Conservation (phyloP, 2,113 vertebrate species). For the Clarias gariepinus region DNA sequence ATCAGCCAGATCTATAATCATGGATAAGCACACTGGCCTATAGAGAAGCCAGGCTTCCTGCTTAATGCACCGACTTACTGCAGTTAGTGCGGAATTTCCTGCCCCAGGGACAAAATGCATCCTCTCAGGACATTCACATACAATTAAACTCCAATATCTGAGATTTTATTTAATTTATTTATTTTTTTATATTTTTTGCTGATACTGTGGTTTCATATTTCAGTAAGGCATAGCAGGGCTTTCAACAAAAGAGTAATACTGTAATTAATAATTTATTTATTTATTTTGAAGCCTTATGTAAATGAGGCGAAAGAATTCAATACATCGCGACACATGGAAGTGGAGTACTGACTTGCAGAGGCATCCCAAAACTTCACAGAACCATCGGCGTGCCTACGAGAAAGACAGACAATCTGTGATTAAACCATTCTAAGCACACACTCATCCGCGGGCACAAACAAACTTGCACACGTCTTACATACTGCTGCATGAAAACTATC, state of each 20-base stretch:
- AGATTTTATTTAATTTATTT: too few relatives aligned
- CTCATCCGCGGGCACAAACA: neutral
- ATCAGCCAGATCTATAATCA: constrained; percentile 26
- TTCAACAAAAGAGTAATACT: neutral
- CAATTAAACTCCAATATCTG: neutral
- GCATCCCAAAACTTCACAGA: constrained; percentile 99
- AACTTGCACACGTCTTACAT: constrained; percentile 1
- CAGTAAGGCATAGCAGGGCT: neutral
- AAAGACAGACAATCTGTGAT: constrained; percentile 30
- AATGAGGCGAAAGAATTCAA: neutral
- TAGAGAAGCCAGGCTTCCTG: neutral
- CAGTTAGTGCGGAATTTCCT: neutral
- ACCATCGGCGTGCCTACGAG: constrained; percentile 91
- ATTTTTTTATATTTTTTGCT: neutral
- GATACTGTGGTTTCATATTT: neutral
- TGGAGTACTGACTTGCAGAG: constrained; percentile 88
- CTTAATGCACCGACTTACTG: neutral
- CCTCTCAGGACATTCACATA: neutral
- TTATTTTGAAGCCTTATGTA: neutral
- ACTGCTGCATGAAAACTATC: constrained; percentile 2
- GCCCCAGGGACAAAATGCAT: neutral
- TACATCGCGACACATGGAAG: neutral
- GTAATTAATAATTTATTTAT: neutral
- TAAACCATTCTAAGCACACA: neutral
- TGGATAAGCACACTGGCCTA: neutral